Conservation (phyloP, 2,797 vertebrate species). For the Cossypha niveicapilla region DNA sequence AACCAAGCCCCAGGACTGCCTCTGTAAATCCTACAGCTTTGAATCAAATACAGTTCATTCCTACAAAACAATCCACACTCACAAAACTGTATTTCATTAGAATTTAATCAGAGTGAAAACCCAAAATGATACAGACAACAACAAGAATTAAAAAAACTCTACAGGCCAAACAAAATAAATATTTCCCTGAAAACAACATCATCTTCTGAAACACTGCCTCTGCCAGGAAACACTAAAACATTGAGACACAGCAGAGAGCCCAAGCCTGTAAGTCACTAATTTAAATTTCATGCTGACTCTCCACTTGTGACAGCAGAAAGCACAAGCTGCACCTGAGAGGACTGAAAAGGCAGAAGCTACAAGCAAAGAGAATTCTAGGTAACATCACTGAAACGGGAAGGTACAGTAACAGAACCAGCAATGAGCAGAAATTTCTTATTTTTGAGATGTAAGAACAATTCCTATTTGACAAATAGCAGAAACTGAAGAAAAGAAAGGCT, state of each 20-base stretch:
- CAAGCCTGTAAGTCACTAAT: neutral
- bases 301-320: neutral
- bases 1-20: neutral
- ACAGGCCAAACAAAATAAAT: neutral
- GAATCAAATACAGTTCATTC: neutral
- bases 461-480: neutral
- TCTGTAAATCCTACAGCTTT: neutral
- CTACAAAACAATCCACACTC: neutral
- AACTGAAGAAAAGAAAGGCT: neutral
- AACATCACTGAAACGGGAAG: neutral
- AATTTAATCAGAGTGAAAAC: neutral
- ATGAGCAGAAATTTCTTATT: neutral
- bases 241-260: neutral
- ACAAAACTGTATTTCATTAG: neutral
- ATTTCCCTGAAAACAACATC: neutral
- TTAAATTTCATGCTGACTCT: neutral
- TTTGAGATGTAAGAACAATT: neutral
- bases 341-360: neutral
- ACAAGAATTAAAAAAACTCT: rapidly evolving
- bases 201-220: neutral
- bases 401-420: neutral
- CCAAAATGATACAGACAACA: rapidly evolving
- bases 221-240: neutral
- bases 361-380: neutral
- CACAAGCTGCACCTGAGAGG: neutral